A percentile compares a stretch with the other conserved stretches of the same genome.
Evolutionary conservation across 2,113 vertebrate species (phyloP).

Genomic region (Salvelinus sp.): DNA sequence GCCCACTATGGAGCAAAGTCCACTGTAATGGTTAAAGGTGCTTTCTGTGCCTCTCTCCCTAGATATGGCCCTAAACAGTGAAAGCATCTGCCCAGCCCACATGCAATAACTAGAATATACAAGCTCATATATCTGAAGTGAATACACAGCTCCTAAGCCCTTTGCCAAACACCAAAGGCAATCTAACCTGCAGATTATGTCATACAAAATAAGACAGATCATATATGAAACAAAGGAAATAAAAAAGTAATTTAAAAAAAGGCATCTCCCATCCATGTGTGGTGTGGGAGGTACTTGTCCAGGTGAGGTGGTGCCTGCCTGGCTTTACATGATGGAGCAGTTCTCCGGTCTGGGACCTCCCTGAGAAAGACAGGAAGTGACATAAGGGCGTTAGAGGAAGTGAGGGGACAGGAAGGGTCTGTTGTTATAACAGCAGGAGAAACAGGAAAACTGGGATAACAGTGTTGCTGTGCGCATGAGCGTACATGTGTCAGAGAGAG

Average conservation of each 20-base stretch:
- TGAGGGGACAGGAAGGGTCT: background rate
- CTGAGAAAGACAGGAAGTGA: conserved; percentile 44
- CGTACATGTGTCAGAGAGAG: too few relatives aligned
- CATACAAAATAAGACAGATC: conserved; percentile 52
- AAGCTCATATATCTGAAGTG: conserved; percentile 27
- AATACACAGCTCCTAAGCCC: conserved; percentile 36
- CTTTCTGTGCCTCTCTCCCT: conserved; percentile 24
- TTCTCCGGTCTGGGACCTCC: conserved; percentile 64
- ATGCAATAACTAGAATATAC: conserved; percentile 54
- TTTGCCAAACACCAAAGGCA: conserved; percentile 39
- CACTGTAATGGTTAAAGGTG: conserved; percentile 45
- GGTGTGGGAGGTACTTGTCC: conserved; percentile 24
- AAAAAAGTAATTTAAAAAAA: too few relatives aligned
- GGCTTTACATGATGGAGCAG: conserved; percentile 74
- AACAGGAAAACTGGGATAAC: background rate
- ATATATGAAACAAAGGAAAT: conserved; percentile 28
- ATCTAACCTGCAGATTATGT: conserved; percentile 57
- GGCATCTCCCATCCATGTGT: conserved; percentile 10
- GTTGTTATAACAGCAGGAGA: background rate
- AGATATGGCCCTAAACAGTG: conserved; percentile 1
- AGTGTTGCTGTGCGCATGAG: background rate
- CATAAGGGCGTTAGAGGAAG: background rate
- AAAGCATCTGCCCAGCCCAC: conserved; percentile 43
- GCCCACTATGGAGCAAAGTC: conserved; percentile 36
- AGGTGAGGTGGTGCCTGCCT: conserved; percentile 28